Conservation (phyloP, 2,888 invertebrate species). For the Sinotaia quadrata region DNA sequence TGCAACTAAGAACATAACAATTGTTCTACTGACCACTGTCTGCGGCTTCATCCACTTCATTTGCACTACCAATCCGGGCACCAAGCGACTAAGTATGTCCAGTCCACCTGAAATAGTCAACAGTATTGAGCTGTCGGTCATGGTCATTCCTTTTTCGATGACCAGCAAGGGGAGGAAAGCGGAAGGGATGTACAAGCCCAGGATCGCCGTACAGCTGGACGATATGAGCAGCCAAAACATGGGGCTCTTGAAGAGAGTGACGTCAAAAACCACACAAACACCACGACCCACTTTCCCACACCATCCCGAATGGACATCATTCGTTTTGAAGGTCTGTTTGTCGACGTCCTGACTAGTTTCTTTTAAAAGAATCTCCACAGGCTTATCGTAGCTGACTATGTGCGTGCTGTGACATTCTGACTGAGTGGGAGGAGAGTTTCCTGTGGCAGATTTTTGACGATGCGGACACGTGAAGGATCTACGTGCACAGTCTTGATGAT, state of each 20-base stretch:
- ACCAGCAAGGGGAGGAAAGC: conserved; percentile 10
- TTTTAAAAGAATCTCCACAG: too few relatives aligned
- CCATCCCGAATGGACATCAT: too few relatives aligned
- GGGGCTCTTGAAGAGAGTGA: neutral
- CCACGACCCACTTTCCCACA: neutral
- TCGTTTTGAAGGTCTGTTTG: too few relatives aligned
- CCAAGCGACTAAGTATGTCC: conserved; percentile 16
- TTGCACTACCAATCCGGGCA: conserved; percentile 5
- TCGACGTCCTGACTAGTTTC: too few relatives aligned
- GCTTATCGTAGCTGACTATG: too few relatives aligned
- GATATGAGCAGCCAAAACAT: conserved; percentile 1
- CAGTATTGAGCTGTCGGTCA: neutral
- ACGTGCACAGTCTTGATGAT: too few relatives aligned
- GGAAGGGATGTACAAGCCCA: neutral
- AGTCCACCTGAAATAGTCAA: conserved; percentile 2
- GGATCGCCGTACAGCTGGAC: neutral
- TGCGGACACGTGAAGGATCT: too few relatives aligned
- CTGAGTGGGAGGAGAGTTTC: too few relatives aligned
- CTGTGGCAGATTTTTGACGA: too few relatives aligned
- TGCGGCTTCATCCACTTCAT: conserved; percentile 2
- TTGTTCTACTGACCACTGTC: too few relatives aligned
- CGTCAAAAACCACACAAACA: neutral
- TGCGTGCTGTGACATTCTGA: too few relatives aligned
- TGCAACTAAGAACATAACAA: too few relatives aligned
- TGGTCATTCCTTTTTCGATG: conserved; percentile 1